phyloP scores from a whole-genome alignment of 2,113 vertebrate species.

The Ictidomys tridecemlineatus region DNA sequence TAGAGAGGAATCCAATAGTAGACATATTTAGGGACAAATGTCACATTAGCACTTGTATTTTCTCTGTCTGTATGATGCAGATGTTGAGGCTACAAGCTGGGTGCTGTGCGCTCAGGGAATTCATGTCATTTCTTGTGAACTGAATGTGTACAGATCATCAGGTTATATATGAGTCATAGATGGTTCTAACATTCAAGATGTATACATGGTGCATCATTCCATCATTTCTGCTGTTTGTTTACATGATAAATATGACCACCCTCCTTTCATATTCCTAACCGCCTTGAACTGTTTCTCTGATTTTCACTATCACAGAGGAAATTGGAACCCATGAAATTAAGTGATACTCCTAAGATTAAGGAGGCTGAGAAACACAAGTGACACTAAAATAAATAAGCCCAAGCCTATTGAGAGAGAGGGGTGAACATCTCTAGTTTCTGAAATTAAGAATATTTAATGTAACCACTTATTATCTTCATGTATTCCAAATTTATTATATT shows the following conservation, averaged over 20 bases:
- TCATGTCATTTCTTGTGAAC: not conserved
- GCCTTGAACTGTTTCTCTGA: not conserved
- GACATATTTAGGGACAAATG: rapidly evolving
- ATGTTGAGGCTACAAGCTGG: not conserved
- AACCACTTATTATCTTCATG: not conserved
- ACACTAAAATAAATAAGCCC: not conserved
- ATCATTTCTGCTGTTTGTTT: not conserved
- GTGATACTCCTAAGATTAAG: not conserved
- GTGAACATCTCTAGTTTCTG: not conserved
- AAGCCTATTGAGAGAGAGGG: not conserved
- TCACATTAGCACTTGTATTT: not conserved
- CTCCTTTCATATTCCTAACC: not conserved
- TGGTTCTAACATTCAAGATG: not conserved
- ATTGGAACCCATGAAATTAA: not conserved
- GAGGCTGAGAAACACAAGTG: not conserved
- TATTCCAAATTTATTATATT: not conserved
- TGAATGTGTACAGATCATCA: not conserved
- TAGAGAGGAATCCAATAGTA: not conserved
- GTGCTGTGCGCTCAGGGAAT: rapidly evolving
- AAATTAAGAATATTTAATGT: not conserved
- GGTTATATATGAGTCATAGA: not conserved
- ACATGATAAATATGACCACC: too few species aligned
- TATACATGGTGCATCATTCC: not conserved
- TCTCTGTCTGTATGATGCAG: not conserved
- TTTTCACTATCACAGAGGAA: not conserved